Percentiles rank a stretch among this genome's conserved stretches.
These are phyloP conservation scores for Manduca sexta DNA, from an alignment of 1,140 invertebrate genomes.

Conservation along the genomic window DNA sequence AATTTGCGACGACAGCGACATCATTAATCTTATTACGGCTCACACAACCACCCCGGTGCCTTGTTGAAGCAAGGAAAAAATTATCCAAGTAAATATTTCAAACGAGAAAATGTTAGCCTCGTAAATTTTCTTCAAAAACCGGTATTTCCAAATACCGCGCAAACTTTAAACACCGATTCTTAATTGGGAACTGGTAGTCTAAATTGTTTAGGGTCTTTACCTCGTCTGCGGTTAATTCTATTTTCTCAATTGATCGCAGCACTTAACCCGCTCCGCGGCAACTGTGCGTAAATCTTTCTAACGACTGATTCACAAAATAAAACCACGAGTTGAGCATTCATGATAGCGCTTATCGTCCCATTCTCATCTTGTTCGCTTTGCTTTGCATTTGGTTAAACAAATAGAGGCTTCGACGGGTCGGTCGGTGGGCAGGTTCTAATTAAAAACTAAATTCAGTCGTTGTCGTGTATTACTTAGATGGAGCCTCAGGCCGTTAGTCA, in stretches of 20 bases:
- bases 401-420: conserved; percentile 48
- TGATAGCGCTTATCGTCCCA: conserved; percentile 45
- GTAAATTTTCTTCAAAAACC: neutral
- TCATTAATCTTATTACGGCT: conserved; percentile 55
- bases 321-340: conserved; percentile 34
- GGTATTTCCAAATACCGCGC: neutral
- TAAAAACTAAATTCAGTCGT: conserved; percentile 59
- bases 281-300: conserved; percentile 48
- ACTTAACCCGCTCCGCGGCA: conserved; percentile 37
- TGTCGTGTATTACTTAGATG: conserved; percentile 53
- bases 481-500: conserved; percentile 45
- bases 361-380: conserved; percentile 41
- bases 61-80: conserved; percentile 16
- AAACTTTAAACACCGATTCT: neutral
- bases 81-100: conserved; percentile 23
- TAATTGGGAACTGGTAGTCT: conserved; percentile 5
- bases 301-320: conserved; percentile 48
- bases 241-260: conserved; percentile 47
- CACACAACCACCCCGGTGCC: conserved; percentile 22
- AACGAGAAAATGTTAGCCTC: conserved; percentile 1
- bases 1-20: conserved; percentile 53
- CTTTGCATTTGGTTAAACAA: conserved; percentile 57
- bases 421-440: conserved; percentile 62
- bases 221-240: conserved; percentile 39
- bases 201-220: conserved; percentile 15